Evolutionary conservation across 2,888 invertebrate species (phyloP).

Genomic region (Microplitis deprimator): DNA sequence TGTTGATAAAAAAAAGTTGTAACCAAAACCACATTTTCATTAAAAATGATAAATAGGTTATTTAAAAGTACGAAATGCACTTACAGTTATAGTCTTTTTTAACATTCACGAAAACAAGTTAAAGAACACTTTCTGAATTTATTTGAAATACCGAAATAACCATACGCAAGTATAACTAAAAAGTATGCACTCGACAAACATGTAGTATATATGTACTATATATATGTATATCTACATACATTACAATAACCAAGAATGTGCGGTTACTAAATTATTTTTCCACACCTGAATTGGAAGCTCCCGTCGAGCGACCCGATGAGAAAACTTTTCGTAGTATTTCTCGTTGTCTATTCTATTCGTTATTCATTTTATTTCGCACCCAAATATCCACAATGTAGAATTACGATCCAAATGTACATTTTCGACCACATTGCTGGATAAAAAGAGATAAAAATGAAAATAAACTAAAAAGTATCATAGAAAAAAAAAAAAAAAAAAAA

Average conservation of each 20-base stretch:
- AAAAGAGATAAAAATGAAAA: neutral
- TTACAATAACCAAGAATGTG: neutral
- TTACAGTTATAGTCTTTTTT: neutral
- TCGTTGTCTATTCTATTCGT: neutral
- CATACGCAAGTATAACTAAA: no score
- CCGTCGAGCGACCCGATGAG: neutral
- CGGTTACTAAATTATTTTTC: conserved; percentile 1
- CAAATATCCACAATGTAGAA: conserved; percentile 1
- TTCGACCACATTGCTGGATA: neutral
- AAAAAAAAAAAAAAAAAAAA: neutral
- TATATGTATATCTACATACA: neutral
- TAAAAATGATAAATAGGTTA: conserved; percentile 1
- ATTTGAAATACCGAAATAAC: neutral
- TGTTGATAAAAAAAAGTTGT: neutral
- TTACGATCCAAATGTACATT: neutral
- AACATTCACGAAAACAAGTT: neutral
- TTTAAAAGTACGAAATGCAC: neutral
- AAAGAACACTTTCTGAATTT: neutral
- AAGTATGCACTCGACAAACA: no score
- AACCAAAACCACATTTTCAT: neutral
- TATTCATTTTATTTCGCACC: neutral
- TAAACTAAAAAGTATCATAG: neutral
- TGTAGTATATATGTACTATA: neutral
- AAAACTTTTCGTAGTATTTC: neutral
- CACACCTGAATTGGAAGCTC: neutral